A percentile compares a stretch with the other conserved stretches of the same genome.
phyloP scores from a whole-genome alignment of 2,888 invertebrate genomes.

The Heliconius ismenius region DNA sequence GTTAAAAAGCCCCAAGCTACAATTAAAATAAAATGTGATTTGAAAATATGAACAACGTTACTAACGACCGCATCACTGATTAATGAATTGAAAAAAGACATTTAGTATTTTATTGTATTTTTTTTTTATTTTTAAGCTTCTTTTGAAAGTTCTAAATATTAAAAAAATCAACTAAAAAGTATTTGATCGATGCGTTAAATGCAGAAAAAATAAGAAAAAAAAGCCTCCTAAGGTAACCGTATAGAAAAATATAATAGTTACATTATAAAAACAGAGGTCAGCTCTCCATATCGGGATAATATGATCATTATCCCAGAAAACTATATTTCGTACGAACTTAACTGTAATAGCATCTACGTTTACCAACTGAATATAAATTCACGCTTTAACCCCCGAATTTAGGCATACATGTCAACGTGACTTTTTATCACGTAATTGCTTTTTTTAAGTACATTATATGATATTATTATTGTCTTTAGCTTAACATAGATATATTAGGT shows the following conservation, averaged over 20 bases:
- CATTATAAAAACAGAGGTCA: background rate
- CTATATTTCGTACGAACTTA: constrained; percentile 17
- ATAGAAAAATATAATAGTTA: background rate
- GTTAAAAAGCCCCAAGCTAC: background rate
- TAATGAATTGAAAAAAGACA: background rate
- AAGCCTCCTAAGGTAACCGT: background rate
- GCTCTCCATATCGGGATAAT: background rate
- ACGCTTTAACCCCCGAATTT: constrained; percentile 15
- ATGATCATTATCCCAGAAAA: constrained; percentile 22
- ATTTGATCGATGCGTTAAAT: too few relatives aligned
- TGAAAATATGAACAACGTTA: background rate
- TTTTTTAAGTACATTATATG: background rate
- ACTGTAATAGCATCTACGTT: constrained; percentile 8
- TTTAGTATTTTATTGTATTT: too few relatives aligned
- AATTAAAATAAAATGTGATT: constrained; percentile 14
- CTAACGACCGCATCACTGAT: background rate
- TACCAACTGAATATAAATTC: constrained; percentile 21
- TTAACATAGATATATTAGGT: too few relatives aligned
- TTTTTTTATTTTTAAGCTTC: too few relatives aligned
- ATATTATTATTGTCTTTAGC: too few relatives aligned
- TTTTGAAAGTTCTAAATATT: too few relatives aligned
- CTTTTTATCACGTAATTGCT: constrained; percentile 1
- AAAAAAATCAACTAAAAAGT: too few relatives aligned
- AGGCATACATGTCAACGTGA: constrained; percentile 1
- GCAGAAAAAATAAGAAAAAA: too few relatives aligned